Evolutionary conservation across 2,797 vertebrate species (phyloP).

Genomic region (Gobio occitaniae): DNA sequence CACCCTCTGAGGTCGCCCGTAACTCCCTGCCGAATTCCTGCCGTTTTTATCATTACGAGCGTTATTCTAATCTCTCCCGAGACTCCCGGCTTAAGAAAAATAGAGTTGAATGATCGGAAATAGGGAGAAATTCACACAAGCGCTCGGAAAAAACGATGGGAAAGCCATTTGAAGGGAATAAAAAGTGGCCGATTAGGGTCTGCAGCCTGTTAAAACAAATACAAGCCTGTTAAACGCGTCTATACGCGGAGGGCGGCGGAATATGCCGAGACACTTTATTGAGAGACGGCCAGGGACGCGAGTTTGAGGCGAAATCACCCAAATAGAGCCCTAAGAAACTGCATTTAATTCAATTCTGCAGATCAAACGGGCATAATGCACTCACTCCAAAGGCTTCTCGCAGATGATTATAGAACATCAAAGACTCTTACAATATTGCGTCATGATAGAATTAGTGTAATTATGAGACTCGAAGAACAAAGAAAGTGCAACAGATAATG

Average conservation of each 20-base stretch:
- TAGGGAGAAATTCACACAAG: conserved; percentile 56
- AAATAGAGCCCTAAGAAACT: background rate
- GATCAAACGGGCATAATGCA: background rate
- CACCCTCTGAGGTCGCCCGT: conserved; percentile 56
- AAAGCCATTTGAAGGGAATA: conserved; percentile 38
- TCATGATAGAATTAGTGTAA: conserved; percentile 7
- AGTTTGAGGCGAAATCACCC: background rate
- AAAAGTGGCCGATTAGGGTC: conserved; percentile 29
- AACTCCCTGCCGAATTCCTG: conserved; percentile 64
- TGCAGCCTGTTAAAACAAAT: conserved; percentile 27
- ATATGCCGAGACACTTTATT: background rate
- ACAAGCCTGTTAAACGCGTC: conserved; percentile 41
- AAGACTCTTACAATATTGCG: background rate
- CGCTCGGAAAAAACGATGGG: conserved; percentile 45
- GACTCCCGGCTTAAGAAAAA: conserved; percentile 47
- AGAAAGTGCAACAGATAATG: conserved; percentile 1
- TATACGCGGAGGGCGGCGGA: background rate
- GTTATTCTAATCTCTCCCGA: conserved; percentile 50
- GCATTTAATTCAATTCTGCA: background rate
- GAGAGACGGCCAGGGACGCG: background rate
- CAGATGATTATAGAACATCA: background rate
- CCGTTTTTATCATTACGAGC: conserved; percentile 71
- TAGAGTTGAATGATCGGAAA: conserved; percentile 59
- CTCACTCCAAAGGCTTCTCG: background rate
- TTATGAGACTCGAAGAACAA: conserved; percentile 12